Conservation (phyloP, 2,113 vertebrate species). For the Sardina pilchardus region DNA sequence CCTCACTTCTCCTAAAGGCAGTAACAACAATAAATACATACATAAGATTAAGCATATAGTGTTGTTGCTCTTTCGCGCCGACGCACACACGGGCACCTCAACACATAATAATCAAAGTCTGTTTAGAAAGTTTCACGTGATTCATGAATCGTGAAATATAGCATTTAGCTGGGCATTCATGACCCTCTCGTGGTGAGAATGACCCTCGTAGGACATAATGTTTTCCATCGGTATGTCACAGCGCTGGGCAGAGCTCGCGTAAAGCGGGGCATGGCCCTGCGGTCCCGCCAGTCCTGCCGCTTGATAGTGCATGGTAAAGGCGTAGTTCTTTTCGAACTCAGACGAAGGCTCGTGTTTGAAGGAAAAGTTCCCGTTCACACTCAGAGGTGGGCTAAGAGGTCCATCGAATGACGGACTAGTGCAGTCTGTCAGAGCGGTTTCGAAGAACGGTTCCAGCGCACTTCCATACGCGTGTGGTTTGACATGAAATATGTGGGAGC, state of each 20-base stretch:
- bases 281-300: slow-evolving; percentile 72
- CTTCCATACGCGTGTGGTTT: slow-evolving; percentile 80
- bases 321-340: slow-evolving; percentile 92
- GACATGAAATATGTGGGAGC: slow-evolving; percentile 93
- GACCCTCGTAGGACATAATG: slow-evolving; percentile 89
- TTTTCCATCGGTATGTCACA: slow-evolving; percentile 88
- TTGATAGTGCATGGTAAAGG: slow-evolving; percentile 92
- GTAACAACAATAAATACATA: slow-evolving; percentile 75
- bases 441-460: slow-evolving; percentile 90
- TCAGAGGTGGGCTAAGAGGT: slow-evolving; percentile 94
- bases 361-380: slow-evolving; percentile 97
- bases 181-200: slow-evolving; percentile 91
- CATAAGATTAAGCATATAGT: slow-evolving; percentile 67
- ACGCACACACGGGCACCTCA: slow-evolving; percentile 62
- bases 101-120: slow-evolving; percentile 67
- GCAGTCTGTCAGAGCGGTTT: slow-evolving; percentile 85
- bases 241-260: slow-evolving; percentile 76
- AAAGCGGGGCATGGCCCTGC: slow-evolving; percentile 77
- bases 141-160: slow-evolving; percentile 93
- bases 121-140: slow-evolving; percentile 56
- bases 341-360: slow-evolving; percentile 88
- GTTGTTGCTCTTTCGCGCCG: slow-evolving; percentile 72
- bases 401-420: slow-evolving; percentile 88
- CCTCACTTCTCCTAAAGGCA: slow-evolving; percentile 73
- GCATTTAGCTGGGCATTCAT: slow-evolving; percentile 94